phyloP scores from a whole-genome alignment of 2,797 vertebrate species.

The Tenualosa ilisha region DNA sequence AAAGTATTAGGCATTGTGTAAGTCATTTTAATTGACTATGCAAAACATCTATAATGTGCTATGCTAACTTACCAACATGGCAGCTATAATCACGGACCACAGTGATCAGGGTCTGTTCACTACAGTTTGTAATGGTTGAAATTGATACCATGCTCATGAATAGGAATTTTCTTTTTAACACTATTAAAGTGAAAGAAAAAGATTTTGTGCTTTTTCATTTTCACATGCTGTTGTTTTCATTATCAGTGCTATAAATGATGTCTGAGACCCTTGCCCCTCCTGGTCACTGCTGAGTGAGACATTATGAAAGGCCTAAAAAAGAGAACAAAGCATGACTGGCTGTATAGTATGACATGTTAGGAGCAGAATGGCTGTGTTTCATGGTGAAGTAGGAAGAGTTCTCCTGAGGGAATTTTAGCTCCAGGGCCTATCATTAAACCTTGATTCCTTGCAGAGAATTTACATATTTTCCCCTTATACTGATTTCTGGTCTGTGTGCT shows the following conservation, averaged over 20 bases:
- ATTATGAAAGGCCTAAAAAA: neutral
- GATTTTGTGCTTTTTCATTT: neutral
- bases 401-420: neutral
- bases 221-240: slow-evolving; percentile 7
- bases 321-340: neutral
- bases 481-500: neutral
- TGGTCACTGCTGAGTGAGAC: neutral
- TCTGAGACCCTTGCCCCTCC: neutral
- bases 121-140: neutral
- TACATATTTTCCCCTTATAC: too few species aligned
- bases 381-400: neutral
- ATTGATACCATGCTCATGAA: neutral
- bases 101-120: neutral
- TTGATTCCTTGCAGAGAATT: too few species aligned
- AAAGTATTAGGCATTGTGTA: neutral
- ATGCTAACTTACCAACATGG: neutral
- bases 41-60: neutral
- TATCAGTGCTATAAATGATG: slow-evolving; percentile 13
- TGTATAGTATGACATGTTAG: neutral
- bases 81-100: neutral
- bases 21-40: neutral
- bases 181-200: neutral
- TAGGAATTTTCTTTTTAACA: slow-evolving; percentile 4
- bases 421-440: neutral
- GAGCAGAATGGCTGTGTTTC: neutral